Conservation (phyloP, 2,113 vertebrate genomes). For the Charadrius vociferus region DNA sequence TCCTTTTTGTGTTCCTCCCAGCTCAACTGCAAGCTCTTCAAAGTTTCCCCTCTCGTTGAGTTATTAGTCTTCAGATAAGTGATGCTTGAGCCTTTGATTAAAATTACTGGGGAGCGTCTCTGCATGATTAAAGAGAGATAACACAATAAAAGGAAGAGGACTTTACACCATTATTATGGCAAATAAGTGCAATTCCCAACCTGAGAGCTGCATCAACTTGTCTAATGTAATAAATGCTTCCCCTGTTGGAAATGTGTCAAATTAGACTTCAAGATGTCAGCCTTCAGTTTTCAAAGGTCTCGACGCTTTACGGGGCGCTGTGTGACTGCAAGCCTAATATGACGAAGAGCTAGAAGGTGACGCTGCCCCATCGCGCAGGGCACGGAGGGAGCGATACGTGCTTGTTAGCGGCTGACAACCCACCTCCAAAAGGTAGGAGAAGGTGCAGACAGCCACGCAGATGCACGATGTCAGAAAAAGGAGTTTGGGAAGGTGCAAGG, state of each 20-base stretch:
- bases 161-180: conserved; percentile 46
- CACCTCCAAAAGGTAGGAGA: background rate
- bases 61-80: conserved; percentile 57
- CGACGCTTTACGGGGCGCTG: background rate
- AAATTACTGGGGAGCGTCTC: conserved; percentile 53
- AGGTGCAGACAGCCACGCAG: background rate
- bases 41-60: conserved; percentile 42
- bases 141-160: conserved; percentile 56
- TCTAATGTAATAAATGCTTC: conserved; percentile 61
- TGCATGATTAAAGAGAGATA: conserved; percentile 65
- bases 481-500: rapidly evolving
- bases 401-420: background rate
- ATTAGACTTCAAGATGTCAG: conserved; percentile 3
- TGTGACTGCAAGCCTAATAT: background rate
- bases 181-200: conserved; percentile 49
- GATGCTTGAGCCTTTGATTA: conserved; percentile 72
- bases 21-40: conserved; percentile 47
- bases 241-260: conserved; percentile 34
- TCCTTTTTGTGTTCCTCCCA: background rate
- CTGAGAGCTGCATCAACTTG: conserved; percentile 57
- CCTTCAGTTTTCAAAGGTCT: background rate
- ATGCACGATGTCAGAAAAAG: background rate
- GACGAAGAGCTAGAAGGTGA: background rate
- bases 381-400: background rate
- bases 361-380: background rate